These are phyloP conservation scores for Synergus laeviventris DNA, from an alignment of 2,888 invertebrate genomes.

Conservation along the genomic window DNA sequence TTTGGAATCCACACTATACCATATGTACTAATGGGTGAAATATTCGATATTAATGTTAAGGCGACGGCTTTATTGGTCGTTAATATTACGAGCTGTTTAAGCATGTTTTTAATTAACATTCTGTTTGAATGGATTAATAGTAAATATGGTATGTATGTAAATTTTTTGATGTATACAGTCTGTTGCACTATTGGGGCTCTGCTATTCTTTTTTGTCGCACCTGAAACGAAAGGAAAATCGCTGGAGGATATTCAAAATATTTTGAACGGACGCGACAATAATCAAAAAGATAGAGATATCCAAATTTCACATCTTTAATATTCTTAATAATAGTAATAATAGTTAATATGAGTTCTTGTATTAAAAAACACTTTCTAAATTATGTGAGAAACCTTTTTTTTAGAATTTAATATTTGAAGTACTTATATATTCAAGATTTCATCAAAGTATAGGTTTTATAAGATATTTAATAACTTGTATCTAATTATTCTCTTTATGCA, in stretches of 20 bases:
- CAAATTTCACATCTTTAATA: background rate
- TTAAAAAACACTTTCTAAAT: no score
- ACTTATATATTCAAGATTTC: no score
- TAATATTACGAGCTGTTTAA: constrained; percentile 80
- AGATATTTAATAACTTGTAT: no score
- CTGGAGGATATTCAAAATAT: constrained; percentile 78
- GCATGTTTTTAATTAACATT: constrained; percentile 80
- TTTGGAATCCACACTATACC: constrained; percentile 82
- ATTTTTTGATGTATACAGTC: constrained; percentile 79
- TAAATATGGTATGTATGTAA: constrained; percentile 77
- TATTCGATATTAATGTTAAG: constrained; percentile 81
- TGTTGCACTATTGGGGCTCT: constrained; percentile 75
- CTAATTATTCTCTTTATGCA: no score
- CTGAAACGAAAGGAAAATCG: constrained; percentile 81
- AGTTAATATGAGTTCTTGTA: no score
- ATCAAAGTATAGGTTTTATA: no score
- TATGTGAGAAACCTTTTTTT: no score
- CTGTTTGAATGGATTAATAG: constrained; percentile 78
- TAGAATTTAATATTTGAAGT: no score
- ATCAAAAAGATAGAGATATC: background rate
- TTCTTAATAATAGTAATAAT: background rate
- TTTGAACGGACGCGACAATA: constrained; percentile 53
- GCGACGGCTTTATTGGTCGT: constrained; percentile 80
- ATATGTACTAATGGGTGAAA: constrained; percentile 81
- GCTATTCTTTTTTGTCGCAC: constrained; percentile 78